Evolutionary conservation across 1,140 invertebrate genomes (phyloP), one percentile per base, ranked within the genome.

Genomic region (Meteorus sp.): DNA sequence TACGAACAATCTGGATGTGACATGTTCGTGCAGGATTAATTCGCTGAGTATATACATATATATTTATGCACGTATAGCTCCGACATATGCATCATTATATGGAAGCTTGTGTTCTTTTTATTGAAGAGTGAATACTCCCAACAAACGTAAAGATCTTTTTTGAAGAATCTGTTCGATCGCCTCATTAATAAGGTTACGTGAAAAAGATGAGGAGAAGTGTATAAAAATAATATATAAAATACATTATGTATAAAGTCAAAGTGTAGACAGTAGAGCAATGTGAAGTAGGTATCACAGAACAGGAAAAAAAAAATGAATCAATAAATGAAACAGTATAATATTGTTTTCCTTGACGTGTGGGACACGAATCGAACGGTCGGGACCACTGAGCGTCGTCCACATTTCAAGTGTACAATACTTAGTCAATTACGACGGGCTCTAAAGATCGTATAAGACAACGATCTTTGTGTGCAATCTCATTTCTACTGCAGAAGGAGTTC

Each of bases 361-460:
- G 35, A 23, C 52, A 35, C 44, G 59, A 51, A 41, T 53, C 43
- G 48, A 60, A 73, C 66, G 68, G 66, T 72, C 70, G 69, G 73
- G 72, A 75, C 70, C 73, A 76, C 60, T 71, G 72, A 65, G 70
- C 70, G 69, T 74, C 71, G 70, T 65, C 63, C 15, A 11, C 67
- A 64, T 68, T 63, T 66, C 67, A 73, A 68, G 70, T n/a, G n/a
- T 70, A 75, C 69, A 75, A 75, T 72, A 70, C 68, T 70, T 73
- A 74, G 72, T 72, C 70, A 75, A 75, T 74, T 75, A 75, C 31
- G 60, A 62, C 25, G 25, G 23, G 56, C 60, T 57, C 68, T 63
- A 65, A 68, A 70, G 56, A 39, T 56, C 61, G 45, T 58, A 53
- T 55, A 2, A 53, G 9, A 55, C 50, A 57, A 58, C 41, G 55